Conservation (phyloP, 2,113 vertebrate species). For the Pangasianodon gigas region DNA sequence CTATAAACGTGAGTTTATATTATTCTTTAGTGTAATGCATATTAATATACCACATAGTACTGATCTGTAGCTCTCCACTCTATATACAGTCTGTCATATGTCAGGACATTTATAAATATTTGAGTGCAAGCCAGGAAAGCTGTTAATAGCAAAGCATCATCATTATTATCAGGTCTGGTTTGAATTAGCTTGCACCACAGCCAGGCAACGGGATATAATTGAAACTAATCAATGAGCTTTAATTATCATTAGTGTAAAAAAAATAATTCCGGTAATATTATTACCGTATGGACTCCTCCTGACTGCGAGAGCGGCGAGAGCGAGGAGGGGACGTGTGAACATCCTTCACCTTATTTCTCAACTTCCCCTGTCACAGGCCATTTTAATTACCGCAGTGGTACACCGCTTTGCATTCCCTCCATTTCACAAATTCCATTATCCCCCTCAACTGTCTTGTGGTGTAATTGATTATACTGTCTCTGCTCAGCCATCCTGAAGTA, state of each 20-base stretch:
- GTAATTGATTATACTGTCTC: slow-evolving; percentile 47
- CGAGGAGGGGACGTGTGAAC: slow-evolving; percentile 27
- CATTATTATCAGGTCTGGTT: slow-evolving; percentile 45
- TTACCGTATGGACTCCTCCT: slow-evolving; percentile 43
- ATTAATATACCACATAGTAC: no score
- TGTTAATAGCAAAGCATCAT: slow-evolving; percentile 11
- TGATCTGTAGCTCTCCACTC: no score
- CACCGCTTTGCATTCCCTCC: slow-evolving; percentile 24
- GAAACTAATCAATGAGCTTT: slow-evolving; percentile 62
- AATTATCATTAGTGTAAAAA: slow-evolving; percentile 61
- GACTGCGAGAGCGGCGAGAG: slow-evolving; percentile 27
- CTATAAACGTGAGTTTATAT: neutral
- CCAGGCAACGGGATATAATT: slow-evolving; percentile 57
- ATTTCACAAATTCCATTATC: slow-evolving; percentile 37
- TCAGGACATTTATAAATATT: slow-evolving; percentile 1
- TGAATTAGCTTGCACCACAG: slow-evolving; percentile 44
- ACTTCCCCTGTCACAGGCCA: slow-evolving; percentile 39
- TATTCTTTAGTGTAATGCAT: no score
- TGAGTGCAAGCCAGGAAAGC: neutral
- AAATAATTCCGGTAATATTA: slow-evolving; percentile 39
- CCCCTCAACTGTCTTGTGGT: slow-evolving; percentile 40
- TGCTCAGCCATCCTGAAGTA: slow-evolving; percentile 8
- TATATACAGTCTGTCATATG: neutral
- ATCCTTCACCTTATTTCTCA: slow-evolving; percentile 32
- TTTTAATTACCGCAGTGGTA: slow-evolving; percentile 48